Evolutionary conservation across 2,888 invertebrate genomes (phyloP).

Genomic region (Dione vanillae): DNA sequence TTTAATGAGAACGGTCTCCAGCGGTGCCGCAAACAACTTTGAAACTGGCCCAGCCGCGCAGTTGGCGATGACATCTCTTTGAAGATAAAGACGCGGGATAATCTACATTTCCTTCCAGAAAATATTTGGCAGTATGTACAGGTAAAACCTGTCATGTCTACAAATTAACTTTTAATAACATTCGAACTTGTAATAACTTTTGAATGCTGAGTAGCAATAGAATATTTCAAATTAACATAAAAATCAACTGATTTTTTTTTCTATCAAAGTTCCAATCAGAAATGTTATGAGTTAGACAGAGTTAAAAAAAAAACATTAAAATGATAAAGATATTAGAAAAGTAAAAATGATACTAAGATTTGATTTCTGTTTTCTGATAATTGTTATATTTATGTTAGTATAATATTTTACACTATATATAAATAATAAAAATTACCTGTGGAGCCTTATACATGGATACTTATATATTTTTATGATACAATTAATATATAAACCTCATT

Average conservation of each 20-base stretch:
- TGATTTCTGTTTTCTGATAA: too few species aligned
- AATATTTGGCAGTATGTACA: conserved; percentile 70
- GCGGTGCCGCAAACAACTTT: conserved; percentile 76
- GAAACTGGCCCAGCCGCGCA: conserved; percentile 73
- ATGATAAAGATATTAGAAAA: neutral
- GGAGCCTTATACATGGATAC: too few species aligned
- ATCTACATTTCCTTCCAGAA: conserved; percentile 78
- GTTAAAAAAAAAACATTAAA: neutral
- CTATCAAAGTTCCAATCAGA: neutral
- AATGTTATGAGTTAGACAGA: too few species aligned
- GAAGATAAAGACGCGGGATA: conserved; percentile 82
- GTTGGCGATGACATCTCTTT: conserved; percentile 82
- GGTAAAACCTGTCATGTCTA: conserved; percentile 71
- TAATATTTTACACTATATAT: too few species aligned
- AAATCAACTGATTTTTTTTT: neutral
- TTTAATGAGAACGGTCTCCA: conserved; percentile 71
- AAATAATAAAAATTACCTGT: too few species aligned
- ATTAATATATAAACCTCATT: too few species aligned
- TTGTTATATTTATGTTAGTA: too few species aligned
- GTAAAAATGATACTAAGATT: neutral
- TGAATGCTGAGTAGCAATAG: neutral
- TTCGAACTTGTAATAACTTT: conserved; percentile 56
- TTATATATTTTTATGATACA: too few species aligned
- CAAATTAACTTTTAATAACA: conserved; percentile 77
- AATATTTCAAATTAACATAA: neutral